A percentile compares a stretch with the other conserved stretches of the same genome.
These are phyloP conservation scores for Radopholus similis DNA, from an alignment of 1,140 invertebrate species.

Conservation along the genomic window DNA sequence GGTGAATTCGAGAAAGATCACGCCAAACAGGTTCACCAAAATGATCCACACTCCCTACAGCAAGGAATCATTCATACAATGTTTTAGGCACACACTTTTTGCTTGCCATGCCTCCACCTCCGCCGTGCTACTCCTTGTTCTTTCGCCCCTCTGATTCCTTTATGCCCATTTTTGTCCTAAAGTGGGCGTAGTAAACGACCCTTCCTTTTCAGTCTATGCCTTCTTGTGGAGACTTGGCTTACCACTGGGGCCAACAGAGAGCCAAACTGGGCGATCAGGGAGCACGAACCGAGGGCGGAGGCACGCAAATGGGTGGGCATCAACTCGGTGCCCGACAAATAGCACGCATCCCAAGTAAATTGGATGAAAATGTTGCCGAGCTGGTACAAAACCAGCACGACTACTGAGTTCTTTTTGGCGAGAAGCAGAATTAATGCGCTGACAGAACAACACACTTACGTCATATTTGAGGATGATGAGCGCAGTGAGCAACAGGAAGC, in stretches of 20 bases:
- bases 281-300: conserved; percentile 37
- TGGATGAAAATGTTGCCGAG: conserved; percentile 21
- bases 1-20: conserved; percentile 11
- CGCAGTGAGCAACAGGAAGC: conserved; percentile 51
- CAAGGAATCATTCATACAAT: no score
- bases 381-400: conserved; percentile 13
- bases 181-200: no score
- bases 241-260: conserved; percentile 52
- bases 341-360: conserved; percentile 60
- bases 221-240: no score
- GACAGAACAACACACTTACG: neutral
- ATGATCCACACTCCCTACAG: conserved; percentile 7
- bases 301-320: conserved; percentile 57
- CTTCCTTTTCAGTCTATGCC: no score
- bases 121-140: no score
- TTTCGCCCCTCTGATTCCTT: no score
- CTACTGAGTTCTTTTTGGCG: neutral
- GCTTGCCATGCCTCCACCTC: no score
- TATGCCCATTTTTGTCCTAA: no score
- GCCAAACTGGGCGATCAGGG: conserved; percentile 52
- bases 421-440: neutral
- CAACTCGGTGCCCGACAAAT: conserved; percentile 85
- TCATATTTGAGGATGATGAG: conserved; percentile 37
- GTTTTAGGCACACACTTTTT: no score
- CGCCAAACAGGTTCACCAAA: conserved; percentile 16